Percentiles rank a stretch among this genome's conserved stretches.
These are phyloP conservation scores for Dicerorhinus sumatrensis DNA, from an alignment of 2,113 vertebrate species.

Conservation along the genomic window DNA sequence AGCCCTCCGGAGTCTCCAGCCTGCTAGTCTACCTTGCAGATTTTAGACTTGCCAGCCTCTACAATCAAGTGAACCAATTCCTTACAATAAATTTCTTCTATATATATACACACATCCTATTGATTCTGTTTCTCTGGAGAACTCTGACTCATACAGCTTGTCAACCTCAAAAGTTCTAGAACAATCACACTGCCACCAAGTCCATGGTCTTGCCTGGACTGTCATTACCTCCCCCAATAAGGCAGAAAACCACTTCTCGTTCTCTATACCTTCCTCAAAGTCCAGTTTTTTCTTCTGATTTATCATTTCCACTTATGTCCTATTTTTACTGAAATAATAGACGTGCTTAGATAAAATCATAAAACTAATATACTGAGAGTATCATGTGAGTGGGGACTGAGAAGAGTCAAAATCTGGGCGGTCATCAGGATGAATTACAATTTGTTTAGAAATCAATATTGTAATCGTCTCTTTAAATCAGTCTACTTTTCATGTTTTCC, in stretches of 20 bases:
- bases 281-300: background rate
- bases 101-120: background rate
- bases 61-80: background rate
- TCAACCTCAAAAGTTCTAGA: background rate
- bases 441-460: background rate
- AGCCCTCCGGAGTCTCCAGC: background rate
- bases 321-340: background rate
- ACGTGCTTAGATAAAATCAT: background rate
- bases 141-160: background rate
- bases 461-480: background rate
- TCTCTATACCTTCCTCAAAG: background rate
- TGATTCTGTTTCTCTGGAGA: background rate
- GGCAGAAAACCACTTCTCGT: background rate
- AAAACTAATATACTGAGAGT: background rate
- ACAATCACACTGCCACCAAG: background rate
- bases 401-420: background rate
- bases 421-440: background rate
- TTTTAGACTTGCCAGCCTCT: background rate
- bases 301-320: background rate
- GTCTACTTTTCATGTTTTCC: background rate
- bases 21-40: background rate
- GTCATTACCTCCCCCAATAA: background rate
- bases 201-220: background rate
- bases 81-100: background rate
- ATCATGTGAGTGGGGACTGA: background rate